Conservation (phyloP, 2,797 vertebrate species). For the Hoplostethus atlanticus region DNA sequence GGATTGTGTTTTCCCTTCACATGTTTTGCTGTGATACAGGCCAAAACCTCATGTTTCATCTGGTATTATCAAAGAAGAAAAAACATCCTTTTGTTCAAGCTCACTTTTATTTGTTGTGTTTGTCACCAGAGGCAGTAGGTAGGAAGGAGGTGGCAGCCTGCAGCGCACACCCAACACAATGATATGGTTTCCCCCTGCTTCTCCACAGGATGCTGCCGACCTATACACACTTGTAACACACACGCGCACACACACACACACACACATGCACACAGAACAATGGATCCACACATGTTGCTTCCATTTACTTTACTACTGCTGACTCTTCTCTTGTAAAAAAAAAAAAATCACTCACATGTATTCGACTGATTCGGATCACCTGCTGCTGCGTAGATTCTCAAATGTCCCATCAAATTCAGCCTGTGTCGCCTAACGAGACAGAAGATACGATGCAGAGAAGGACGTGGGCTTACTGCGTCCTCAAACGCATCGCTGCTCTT, state of each 20-base stretch:
- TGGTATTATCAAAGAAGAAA: neutral
- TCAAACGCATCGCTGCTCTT: neutral
- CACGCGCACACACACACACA: conserved; percentile 24
- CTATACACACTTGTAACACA: conserved; percentile 15
- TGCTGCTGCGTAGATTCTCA: conserved; percentile 20
- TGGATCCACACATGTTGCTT: conserved; percentile 47
- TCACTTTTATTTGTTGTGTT: conserved; percentile 24
- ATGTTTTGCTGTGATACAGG: too few species aligned
- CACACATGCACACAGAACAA: conserved; percentile 39
- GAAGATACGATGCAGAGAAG: conserved; percentile 18
- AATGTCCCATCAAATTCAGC: conserved; percentile 28
- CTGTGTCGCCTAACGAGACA: neutral
- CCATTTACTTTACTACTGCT: conserved; percentile 45
- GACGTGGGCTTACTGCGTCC: conserved; percentile 16
- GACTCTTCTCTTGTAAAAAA: conserved; percentile 30
- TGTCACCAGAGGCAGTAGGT: conserved; percentile 15
- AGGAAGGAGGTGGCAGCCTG: conserved; percentile 51
- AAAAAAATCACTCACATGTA: neutral
- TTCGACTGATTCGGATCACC: conserved; percentile 36
- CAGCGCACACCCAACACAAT: conserved; percentile 61
- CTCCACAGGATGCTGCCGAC: conserved; percentile 59
- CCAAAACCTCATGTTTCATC: too few species aligned
- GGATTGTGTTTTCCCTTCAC: too few species aligned
- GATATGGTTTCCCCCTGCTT: conserved; percentile 56
- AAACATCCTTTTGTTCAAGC: conserved; percentile 26